These are phyloP conservation scores for Dioctria rufipes DNA, from an alignment of 2,888 invertebrate species.

Conservation along the genomic window DNA sequence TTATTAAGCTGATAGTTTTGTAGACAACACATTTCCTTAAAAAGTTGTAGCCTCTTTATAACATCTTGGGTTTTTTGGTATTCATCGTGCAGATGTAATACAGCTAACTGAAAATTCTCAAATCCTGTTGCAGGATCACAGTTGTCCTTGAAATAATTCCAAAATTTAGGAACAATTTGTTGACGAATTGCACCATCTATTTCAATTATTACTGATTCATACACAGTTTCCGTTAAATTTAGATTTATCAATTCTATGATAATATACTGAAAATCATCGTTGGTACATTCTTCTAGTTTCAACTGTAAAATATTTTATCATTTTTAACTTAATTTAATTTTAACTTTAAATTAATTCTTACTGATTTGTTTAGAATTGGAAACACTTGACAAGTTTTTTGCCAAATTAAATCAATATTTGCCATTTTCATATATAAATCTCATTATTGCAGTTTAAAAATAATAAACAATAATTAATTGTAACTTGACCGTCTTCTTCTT, in stretches of 20 bases:
- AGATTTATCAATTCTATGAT: slow-evolving; percentile 43
- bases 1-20: slow-evolving; percentile 58
- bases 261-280: slow-evolving; percentile 56
- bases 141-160: slow-evolving; percentile 65
- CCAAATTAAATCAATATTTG: slow-evolving; percentile 64
- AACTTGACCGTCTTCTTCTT: no score
- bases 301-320: slow-evolving; percentile 12
- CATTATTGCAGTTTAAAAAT: background rate
- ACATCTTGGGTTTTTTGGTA: slow-evolving; percentile 63
- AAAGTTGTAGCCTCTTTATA: slow-evolving; percentile 61
- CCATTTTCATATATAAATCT: slow-evolving; percentile 59
- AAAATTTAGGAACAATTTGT: slow-evolving; percentile 67
- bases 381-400: slow-evolving; percentile 64
- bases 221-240: slow-evolving; percentile 62
- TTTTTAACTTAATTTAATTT: background rate
- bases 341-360: slow-evolving; percentile 53
- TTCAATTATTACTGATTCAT: slow-evolving; percentile 66
- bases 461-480: background rate
- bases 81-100: slow-evolving; percentile 65
- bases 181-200: slow-evolving; percentile 65
- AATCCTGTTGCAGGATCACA: slow-evolving; percentile 61
- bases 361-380: slow-evolving; percentile 65
- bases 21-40: slow-evolving; percentile 61
- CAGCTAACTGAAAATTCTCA: slow-evolving; percentile 66
- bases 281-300: slow-evolving; percentile 25